Base-by-base conservation (phyloP, 2,888 invertebrate species). In the Drosophila borborema region DNA sequence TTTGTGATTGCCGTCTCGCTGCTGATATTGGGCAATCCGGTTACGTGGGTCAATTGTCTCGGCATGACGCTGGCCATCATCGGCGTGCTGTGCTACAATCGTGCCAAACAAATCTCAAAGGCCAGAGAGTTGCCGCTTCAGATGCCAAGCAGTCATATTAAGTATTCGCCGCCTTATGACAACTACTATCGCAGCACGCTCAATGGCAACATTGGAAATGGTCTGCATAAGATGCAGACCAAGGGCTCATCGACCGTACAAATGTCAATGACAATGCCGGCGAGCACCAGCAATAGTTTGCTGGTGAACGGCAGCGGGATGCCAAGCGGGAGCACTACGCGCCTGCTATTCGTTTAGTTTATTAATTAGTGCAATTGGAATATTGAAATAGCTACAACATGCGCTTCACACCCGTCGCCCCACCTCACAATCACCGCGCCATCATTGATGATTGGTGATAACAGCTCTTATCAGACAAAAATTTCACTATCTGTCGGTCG, bases 31-130 rank as follows among this genome's bases (percentile, higher is more conserved):
- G 96, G 96, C 63, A 99, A 99, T 94, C 99, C 99, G 6, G 98
- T 99, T 45, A 97, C 98, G 46, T 94, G 95, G 84, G 93, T 96
- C 59, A 99, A 99, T 94, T 94, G 98, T 80, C 94, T 96, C 60
- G 99, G 99, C 74, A 99, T 99, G 98, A 94, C 96, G 75, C 93
- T 98, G 84, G 98, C 99, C 51, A 96, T 98, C 80, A 94, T 96
- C 68, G 99, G 99, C 72, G 99, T 99, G 70, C 94, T 99, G 51
- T 95, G 95, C 77, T 99, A 99, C 93, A 98, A 99, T 93, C 96
- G 97, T 94, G 96, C 96, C 2, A 96, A 96, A 92, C 96, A 96
- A 82, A 95, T 96, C 86, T 95, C 96, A 46, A 94, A 94, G 77
- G 91, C 95, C 46, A 94, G 94, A 65, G 92, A 92, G 20, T 54